A percentile compares a stretch with the other conserved stretches of the same genome.
Conservation (phyloP, 2,113 vertebrate genomes). For the Crotophaga sulcirostris region DNA sequence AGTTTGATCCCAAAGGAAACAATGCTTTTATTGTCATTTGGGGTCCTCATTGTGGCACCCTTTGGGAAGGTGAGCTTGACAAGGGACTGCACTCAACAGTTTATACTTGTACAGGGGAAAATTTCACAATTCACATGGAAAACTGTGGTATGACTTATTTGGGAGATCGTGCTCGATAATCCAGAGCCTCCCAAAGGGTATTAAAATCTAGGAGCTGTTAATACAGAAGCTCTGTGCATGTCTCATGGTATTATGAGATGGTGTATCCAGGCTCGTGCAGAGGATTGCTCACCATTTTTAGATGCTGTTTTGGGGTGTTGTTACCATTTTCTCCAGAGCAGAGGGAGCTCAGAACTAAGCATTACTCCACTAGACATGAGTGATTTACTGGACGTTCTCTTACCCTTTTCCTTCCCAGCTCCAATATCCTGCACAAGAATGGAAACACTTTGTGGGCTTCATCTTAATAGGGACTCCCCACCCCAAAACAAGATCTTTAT, state of each 20-base stretch:
- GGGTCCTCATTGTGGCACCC: background rate
- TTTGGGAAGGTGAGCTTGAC: background rate
- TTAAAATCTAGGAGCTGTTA: background rate
- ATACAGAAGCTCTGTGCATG: background rate
- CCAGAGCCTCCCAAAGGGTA: background rate
- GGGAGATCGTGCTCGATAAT: background rate
- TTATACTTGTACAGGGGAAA: background rate
- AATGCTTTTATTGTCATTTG: background rate
- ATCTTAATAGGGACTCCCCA: constrained; percentile 51
- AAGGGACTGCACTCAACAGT: too few species aligned
- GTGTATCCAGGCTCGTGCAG: rapidly evolving
- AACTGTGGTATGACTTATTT: background rate
- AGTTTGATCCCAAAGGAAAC: background rate
- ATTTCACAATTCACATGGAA: background rate
- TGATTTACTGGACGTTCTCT: background rate
- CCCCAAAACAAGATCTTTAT: constrained; percentile 75
- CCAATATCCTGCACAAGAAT: background rate
- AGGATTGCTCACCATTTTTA: background rate
- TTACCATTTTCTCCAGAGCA: background rate
- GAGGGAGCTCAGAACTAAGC: background rate
- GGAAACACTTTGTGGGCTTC: constrained; percentile 39
- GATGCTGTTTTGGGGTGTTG: background rate
- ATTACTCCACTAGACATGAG: background rate
- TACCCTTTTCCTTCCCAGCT: background rate
- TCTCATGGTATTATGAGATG: rapidly evolving